Conservation (phyloP, 2,888 invertebrate species). For the Spodoptera littoralis region DNA sequence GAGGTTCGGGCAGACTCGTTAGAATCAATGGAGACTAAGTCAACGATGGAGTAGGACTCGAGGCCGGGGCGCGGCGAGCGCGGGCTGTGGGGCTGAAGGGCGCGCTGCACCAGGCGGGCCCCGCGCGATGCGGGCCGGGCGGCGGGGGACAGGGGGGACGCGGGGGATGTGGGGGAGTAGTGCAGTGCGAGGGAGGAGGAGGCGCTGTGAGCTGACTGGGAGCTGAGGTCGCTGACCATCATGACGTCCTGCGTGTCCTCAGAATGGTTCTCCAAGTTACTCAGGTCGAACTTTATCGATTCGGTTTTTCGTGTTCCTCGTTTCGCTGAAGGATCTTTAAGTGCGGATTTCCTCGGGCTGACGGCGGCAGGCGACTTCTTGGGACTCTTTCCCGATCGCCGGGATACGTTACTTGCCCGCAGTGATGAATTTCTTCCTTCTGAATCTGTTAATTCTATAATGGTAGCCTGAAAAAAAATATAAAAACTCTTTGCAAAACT, state of each 20-base stretch:
- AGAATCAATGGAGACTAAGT: conserved; percentile 75
- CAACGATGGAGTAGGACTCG: conserved; percentile 80
- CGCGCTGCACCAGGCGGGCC: conserved; percentile 27
- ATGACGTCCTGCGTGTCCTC: conserved; percentile 51
- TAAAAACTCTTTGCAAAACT: background rate
- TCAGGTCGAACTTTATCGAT: conserved; percentile 82
- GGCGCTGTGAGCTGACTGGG: conserved; percentile 18
- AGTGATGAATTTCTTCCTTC: conserved; percentile 41
- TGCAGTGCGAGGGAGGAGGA: conserved; percentile 65
- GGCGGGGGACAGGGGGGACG: no score
- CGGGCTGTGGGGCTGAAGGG: conserved; percentile 52
- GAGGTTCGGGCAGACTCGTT: conserved; percentile 62
- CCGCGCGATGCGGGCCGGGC: background rate
- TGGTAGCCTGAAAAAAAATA: conserved; percentile 59
- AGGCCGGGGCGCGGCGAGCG: conserved; percentile 45
- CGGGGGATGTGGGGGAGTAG: conserved; percentile 57
- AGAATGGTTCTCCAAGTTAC: conserved; percentile 69
- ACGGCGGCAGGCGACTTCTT: conserved; percentile 50
- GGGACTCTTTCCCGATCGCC: conserved; percentile 45
- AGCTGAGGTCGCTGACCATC: conserved; percentile 44
- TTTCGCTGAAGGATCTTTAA: conserved; percentile 71
- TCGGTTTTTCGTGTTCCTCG: conserved; percentile 71
- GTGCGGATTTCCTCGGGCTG: conserved; percentile 77
- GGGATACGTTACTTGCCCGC: conserved; percentile 36
- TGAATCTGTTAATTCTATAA: conserved; percentile 67